Percentiles rank a stretch among this genome's conserved stretches.
Evolutionary conservation across 2,113 vertebrate genomes (phyloP).

Genomic region (Brachirus orientalis): DNA sequence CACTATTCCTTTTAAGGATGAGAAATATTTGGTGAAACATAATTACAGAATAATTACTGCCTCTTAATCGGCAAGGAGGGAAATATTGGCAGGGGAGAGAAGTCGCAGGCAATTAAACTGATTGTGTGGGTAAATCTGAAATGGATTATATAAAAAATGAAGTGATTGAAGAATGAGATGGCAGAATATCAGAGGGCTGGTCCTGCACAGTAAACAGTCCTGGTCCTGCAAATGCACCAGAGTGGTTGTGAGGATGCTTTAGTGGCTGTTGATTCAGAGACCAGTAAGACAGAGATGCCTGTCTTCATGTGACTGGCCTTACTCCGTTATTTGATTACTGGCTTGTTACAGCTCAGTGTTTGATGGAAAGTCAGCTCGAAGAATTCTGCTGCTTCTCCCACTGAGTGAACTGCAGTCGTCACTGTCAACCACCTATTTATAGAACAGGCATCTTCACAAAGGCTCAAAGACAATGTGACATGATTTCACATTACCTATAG

Average conservation of each 20-base stretch:
- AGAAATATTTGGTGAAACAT: conserved; percentile 29
- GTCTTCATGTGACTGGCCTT: conserved; percentile 5
- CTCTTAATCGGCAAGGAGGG: conserved; percentile 53
- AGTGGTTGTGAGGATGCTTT: background rate
- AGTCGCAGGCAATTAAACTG: conserved; percentile 55
- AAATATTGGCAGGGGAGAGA: conserved; percentile 36
- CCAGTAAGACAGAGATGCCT: too few species aligned
- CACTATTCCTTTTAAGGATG: background rate
- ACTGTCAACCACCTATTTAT: conserved; percentile 73
- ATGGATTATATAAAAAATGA: conserved; percentile 49
- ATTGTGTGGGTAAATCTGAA: conserved; percentile 50
- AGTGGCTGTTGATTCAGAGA: too few species aligned
- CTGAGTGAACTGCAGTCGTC: conserved; percentile 75
- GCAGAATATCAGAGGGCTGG: conserved; percentile 4
- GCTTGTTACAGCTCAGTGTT: conserved; percentile 44
- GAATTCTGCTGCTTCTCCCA: conserved; percentile 67
- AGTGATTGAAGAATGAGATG: conserved; percentile 23
- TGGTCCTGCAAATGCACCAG: too few species aligned
- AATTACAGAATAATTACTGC: conserved; percentile 52
- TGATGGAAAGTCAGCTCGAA: conserved; percentile 47
- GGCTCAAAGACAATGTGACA: conserved; percentile 67
- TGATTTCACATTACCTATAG: conserved; percentile 58
- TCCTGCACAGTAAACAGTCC: conserved; percentile 2
- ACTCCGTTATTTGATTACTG: conserved; percentile 45
- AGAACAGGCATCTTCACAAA: conserved; percentile 61